Base-by-base conservation (phyloP, 2,797 vertebrate species). In the Iguana delicatissima region DNA sequence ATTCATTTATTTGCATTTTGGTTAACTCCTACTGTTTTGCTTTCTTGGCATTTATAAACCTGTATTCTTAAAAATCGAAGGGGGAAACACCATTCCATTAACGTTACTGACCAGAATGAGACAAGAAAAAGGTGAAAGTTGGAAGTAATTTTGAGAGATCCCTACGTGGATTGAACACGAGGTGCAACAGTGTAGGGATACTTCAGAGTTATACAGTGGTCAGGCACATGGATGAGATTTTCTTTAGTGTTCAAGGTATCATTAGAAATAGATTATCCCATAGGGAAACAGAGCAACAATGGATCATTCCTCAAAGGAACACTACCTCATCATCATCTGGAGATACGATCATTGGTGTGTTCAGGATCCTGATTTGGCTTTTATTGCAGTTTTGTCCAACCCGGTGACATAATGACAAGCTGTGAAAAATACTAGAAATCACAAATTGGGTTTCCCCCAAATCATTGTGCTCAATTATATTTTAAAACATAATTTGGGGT, bases 61-160 rank as follows among this genome's bases (percentile, higher is more conserved):
- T 42, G 4, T 35, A 38, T 35, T 84, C 5, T 52, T 24, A 59
- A 46, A 42, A 52, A 84, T 0, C 0, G 59, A 82, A 82, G 35
- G 80, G 87, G 1, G 0, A 0, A 42, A 86, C 64, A 67, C 4
- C 26, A 12, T 59, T 92, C 46, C 0, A 0, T 89, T 92, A 84
- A 85, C 24, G 38, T 91, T 91, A 64, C 9, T 32, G 29, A 5
- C 52, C 16, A 13, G 76, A 89, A 22, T 85, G 72, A 91, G 12
- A 89, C 24, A 1, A 0, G 0, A 52, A 20, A 83, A 76, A 90
- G 46, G 14, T 18, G 4, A 1, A 89, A 69, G 32, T 80, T 84
- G 50, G 83, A 67, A 24, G 29, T 67, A 77, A 94, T 87, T 16
- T 72, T 92, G 1, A 59, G 38, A 0, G 0, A 26, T 57, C 52